phyloP scores from a whole-genome alignment of 2,113 vertebrate genomes.

The Sclerurus mexicanus region DNA sequence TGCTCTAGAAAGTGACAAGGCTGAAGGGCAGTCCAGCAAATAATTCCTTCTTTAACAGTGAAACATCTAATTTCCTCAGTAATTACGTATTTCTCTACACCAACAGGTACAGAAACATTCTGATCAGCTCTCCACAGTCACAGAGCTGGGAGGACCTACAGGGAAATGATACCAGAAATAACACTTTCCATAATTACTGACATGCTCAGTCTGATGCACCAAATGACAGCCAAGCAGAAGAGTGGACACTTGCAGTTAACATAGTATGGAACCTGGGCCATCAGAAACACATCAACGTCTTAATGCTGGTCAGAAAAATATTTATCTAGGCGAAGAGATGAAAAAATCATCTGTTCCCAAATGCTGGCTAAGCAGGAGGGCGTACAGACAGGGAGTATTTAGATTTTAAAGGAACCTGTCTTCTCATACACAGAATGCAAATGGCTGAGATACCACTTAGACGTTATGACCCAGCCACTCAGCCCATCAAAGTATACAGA shows the following conservation, averaged over 20 bases:
- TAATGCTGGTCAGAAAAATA: neutral
- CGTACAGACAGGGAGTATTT: neutral
- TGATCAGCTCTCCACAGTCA: neutral
- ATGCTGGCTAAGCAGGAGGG: neutral
- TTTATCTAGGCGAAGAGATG: neutral
- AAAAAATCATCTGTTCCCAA: neutral
- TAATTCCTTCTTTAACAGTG: neutral
- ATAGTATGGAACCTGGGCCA: neutral
- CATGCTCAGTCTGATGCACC: accelerated
- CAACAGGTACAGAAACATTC: neutral
- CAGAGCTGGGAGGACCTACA: too few relatives aligned
- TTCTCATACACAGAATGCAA: neutral
- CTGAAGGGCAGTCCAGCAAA: neutral
- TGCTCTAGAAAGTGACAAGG: neutral
- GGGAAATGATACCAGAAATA: neutral
- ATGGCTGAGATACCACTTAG: neutral
- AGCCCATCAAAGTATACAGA: neutral
- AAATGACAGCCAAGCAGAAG: neutral
- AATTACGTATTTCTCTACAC: neutral
- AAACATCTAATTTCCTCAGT: neutral
- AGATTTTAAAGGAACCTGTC: neutral
- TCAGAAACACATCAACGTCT: neutral
- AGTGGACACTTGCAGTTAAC: neutral
- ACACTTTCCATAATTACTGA: neutral
- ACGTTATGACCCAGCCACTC: neutral